Conservation (phyloP, 2,113 vertebrate genomes). For the Sterrhoptilus dennistouni region DNA sequence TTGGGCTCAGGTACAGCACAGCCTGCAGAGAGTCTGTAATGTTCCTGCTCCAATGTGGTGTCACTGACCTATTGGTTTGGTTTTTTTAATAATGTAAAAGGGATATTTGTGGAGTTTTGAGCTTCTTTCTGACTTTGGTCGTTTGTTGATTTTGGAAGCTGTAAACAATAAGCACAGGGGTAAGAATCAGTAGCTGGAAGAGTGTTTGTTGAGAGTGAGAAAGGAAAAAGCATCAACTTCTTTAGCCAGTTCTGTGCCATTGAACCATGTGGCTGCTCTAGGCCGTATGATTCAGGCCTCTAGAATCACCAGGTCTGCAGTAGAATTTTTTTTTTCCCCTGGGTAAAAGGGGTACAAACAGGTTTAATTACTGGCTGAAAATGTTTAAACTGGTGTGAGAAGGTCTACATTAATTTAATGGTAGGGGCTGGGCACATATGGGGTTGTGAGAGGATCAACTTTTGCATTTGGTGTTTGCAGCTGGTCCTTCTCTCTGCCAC, state of each 20-base stretch:
- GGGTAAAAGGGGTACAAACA: background rate
- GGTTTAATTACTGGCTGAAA: background rate
- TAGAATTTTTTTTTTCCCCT: background rate
- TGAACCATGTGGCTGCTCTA: background rate
- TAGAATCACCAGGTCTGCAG: background rate
- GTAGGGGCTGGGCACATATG: background rate
- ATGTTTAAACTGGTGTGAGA: background rate
- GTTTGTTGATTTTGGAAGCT: background rate
- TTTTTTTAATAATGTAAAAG: background rate
- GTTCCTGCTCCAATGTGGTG: background rate
- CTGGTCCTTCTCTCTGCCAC: background rate
- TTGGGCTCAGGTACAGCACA: background rate
- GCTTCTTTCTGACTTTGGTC: background rate
- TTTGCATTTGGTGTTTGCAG: background rate
- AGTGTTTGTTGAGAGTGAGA: background rate
- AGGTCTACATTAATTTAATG: background rate
- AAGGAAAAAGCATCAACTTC: background rate
- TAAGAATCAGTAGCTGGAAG: background rate
- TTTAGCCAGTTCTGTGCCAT: background rate
- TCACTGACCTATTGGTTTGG: background rate
- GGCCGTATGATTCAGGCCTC: background rate
- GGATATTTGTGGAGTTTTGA: background rate
- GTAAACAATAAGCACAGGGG: background rate
- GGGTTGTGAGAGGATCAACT: accelerated
- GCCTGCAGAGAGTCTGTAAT: background rate